Conservation (phyloP, 2,888 invertebrate genomes). For the Limnephilus auricula region DNA sequence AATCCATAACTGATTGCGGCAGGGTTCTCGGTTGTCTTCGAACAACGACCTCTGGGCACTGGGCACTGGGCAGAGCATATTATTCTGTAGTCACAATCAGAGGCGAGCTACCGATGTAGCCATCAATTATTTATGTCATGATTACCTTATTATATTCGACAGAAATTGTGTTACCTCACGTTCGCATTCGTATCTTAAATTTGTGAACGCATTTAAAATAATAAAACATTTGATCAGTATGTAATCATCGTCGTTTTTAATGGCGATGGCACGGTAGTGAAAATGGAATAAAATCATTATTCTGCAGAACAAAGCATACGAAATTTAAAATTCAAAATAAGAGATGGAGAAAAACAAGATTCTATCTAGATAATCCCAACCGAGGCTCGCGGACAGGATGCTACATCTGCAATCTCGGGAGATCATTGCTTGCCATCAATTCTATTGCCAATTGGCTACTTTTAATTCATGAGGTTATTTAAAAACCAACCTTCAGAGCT, state of each 20-base stretch:
- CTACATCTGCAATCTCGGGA: constrained; percentile 23
- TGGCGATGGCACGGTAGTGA: background rate
- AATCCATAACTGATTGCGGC: background rate
- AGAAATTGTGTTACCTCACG: background rate
- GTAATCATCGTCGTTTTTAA: background rate
- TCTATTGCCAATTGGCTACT: constrained; percentile 18
- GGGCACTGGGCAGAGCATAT: background rate
- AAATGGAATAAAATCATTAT: constrained; percentile 5
- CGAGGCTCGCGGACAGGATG: constrained; percentile 11
- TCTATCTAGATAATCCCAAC: background rate
- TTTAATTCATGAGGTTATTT: constrained; percentile 14
- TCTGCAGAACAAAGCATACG: background rate
- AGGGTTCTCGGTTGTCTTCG: background rate
- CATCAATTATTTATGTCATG: background rate
- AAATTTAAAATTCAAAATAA: constrained; percentile 23
- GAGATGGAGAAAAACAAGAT: background rate
- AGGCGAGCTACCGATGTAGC: background rate
- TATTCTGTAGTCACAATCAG: no score
- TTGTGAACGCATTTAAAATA: background rate
- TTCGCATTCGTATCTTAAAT: background rate
- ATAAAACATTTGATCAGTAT: background rate
- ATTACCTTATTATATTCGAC: background rate
- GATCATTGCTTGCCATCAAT: constrained; percentile 8
- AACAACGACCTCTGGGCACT: background rate
- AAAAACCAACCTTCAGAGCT: background rate